These are phyloP conservation scores for Heloderma charlesbogerti DNA, from an alignment of 2,113 vertebrate species.

Conservation along the genomic window DNA sequence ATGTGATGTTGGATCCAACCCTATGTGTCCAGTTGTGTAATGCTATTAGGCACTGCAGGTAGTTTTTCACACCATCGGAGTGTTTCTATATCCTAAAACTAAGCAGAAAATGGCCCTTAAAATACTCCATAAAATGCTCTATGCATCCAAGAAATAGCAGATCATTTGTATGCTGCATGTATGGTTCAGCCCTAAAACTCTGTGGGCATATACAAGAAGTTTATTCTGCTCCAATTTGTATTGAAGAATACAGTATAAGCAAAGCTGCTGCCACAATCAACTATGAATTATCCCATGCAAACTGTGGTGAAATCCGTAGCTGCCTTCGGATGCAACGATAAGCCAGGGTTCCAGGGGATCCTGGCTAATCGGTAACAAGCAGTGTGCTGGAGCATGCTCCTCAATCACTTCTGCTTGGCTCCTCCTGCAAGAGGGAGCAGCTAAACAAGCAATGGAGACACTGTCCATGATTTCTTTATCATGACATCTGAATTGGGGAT, in stretches of 20 bases:
- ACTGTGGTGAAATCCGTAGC: neutral
- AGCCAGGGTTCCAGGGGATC: too few species aligned
- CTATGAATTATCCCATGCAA: neutral
- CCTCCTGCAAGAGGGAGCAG: too few species aligned
- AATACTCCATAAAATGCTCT: neutral
- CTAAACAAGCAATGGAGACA: too few species aligned
- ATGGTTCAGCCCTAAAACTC: neutral
- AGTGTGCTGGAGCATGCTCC: too few species aligned
- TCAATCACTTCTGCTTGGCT: too few species aligned
- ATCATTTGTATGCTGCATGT: too few species aligned
- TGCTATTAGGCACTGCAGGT: neutral
- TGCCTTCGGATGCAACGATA: too few species aligned
- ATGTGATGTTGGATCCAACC: too few species aligned
- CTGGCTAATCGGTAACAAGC: too few species aligned
- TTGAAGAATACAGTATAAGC: neutral
- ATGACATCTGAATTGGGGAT: too few species aligned
- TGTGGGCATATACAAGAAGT: neutral
- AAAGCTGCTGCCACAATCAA: neutral
- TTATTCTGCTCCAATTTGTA: neutral
- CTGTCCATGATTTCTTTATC: too few species aligned
- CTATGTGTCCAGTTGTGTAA: neutral
- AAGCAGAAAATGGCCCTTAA: neutral
- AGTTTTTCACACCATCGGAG: neutral
- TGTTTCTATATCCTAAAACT: neutral
- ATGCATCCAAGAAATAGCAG: neutral